Base-by-base conservation (phyloP, 1,140 invertebrate genomes). In the Oncopodura yosiiana region DNA sequence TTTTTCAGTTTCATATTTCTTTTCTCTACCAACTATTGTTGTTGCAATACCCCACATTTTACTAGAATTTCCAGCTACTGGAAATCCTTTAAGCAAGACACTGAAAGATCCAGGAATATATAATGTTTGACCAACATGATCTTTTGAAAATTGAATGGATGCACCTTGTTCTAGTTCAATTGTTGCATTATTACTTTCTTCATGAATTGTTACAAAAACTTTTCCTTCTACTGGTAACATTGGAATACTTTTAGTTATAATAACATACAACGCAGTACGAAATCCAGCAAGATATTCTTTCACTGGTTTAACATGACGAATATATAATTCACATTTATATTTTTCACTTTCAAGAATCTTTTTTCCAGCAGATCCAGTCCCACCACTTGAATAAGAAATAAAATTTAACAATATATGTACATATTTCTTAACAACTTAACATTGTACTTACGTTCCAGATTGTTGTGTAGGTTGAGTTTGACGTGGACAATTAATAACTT, bases 21-120 rank as follows among this genome's bases (percentile, higher is more conserved):
- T n/a, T n/a, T n/a, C n/a, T n/a, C n/a, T n/a, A n/a, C n/a, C n/a
- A n/a, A n/a, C n/a, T n/a, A n/a, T n/a, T n/a, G n/a, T n/a, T n/a
- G n/a, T n/a, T n/a, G n/a, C n/a, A n/a, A n/a, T n/a, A n/a, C n/a
- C n/a, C n/a, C n/a, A n/a, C n/a, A n/a, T n/a, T n/a, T n/a, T n/a
- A n/a, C n/a, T n/a, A n/a, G n/a, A n/a, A n/a, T n/a, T n/a, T n/a
- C n/a, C n/a, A n/a, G n/a, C n/a, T n/a, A n/a, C n/a, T n/a, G n/a
- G n/a, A n/a, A n/a, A n/a, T n/a, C 51, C 42, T 8, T 5, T 18
- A 11, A 53, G 14, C 16, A 53, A 23, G 5, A 53, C 19, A 21
- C 51, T 53, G 42, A 53, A 53, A 23, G 43, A 21, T 21, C 51
- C 42, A 9, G 51, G 51, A 14, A 53, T 29, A 30, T 53, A 53